These are phyloP conservation scores for Catharus ustulatus DNA, from an alignment of 2,797 vertebrate species.

Conservation along the genomic window DNA sequence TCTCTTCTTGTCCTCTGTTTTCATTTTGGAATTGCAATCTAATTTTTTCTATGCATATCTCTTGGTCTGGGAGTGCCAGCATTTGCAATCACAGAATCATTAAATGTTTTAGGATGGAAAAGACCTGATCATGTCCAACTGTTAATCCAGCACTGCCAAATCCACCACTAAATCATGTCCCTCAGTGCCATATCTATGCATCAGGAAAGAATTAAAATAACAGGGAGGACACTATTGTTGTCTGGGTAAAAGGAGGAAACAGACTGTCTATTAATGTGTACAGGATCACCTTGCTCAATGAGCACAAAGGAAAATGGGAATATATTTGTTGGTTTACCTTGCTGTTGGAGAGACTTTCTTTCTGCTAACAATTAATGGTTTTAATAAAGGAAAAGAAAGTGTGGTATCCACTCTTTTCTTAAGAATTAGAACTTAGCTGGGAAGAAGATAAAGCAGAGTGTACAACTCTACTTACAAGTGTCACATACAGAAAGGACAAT, in stretches of 20 bases:
- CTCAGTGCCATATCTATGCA: background rate
- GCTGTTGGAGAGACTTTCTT: background rate
- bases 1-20: background rate
- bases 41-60: background rate
- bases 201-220: background rate
- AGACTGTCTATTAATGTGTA: fast-evolving
- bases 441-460: background rate
- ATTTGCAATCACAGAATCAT: background rate
- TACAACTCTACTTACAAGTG: background rate
- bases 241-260: background rate
- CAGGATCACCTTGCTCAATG: background rate
- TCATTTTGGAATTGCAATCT: background rate
- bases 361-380: background rate
- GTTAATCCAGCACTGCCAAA: background rate
- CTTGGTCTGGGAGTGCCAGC: background rate
- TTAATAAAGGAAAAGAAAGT: background rate
- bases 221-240: background rate
- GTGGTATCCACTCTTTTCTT: background rate
- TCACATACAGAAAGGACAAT: background rate
- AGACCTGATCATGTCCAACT: background rate
- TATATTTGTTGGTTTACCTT: background rate
- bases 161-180: background rate
- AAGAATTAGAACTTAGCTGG: background rate
- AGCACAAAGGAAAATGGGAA: background rate
- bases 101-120: background rate